Base-by-base conservation (phyloP, 2,797 vertebrate species). In the Thaleichthys pacificus region DNA sequence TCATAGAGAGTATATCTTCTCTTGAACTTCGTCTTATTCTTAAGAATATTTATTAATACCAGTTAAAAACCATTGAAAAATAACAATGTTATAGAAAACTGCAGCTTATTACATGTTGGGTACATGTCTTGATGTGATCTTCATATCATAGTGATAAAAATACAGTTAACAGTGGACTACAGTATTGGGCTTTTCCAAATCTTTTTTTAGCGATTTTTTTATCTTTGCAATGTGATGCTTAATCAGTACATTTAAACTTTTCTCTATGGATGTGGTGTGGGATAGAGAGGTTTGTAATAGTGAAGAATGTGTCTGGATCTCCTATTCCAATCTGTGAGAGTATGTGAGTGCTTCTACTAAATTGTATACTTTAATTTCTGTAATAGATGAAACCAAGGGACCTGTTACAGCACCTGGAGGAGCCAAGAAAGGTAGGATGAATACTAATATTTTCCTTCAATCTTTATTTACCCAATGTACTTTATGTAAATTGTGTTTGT, bases 401-500 rank as follows among this genome's bases (percentile, higher is more conserved):
- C 96, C 97, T 0, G 94, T 98, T 74, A 88, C 94, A 67, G 75
- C 91, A 67, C 97, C 97, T 2, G 96, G 95, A 77, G 92, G 95
- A 77, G 95, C 94, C 77, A 95, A 96, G 93, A 99, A 97, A 96
- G 97, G 97, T 98, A 96, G 78, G 88, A 81, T 76, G 73, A 75
- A 69, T 1, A 0, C n/a, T 73, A 30, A 35, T 30, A 8, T 5
- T n/a, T 11, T 2, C 24, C 17, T 47, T 66, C 9, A 69, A 54
- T 56, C 5, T 26, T 38, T 21, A 32, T n/a, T 47, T 60, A 30
- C 24, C 3, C 1, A 57, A 56, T 42, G 60, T 57, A 24, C 65
- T 21, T 80, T 68, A 1, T 68, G 22, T 35, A 6, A 66, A 17
- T 51, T 38, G 51, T 47, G 49, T 51, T 58, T 32, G 35, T 79